Evolutionary conservation across 2,888 invertebrate species (phyloP).

Genomic region (Eupithecia pulchellata): DNA sequence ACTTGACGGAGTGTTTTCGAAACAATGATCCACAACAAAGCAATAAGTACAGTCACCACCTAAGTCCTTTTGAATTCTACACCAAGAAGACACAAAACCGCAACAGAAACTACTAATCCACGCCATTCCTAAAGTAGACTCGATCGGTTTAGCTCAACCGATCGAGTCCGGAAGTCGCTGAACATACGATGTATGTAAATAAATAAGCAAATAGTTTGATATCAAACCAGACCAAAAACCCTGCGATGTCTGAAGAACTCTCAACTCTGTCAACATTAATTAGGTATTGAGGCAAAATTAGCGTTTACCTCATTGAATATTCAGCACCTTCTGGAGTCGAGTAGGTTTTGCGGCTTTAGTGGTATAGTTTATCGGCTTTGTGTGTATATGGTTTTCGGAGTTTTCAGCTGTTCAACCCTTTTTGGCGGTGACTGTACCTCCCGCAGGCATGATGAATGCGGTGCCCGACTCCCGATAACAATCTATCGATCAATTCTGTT

Average conservation of each 20-base stretch:
- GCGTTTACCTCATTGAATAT: neutral
- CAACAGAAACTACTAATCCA: neutral
- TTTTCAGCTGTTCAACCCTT: neutral
- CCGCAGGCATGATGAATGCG: conserved; percentile 61
- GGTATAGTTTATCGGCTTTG: neutral
- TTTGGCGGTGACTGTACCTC: neutral
- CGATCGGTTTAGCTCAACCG: neutral
- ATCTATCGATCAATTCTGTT: conserved; percentile 66
- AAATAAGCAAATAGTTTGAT: neutral
- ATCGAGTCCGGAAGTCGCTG: neutral
- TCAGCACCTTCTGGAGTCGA: neutral
- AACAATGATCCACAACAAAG: conserved; percentile 43
- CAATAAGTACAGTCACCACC: neutral
- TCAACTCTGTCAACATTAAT: too few relatives aligned
- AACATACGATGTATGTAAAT: neutral
- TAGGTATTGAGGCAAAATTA: neutral
- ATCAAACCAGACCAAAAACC: neutral
- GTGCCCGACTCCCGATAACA: conserved; percentile 45
- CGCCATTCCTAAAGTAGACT: neutral
- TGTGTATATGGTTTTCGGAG: neutral
- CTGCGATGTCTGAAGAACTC: neutral
- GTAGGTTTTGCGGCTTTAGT: neutral
- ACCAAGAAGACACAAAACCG: neutral
- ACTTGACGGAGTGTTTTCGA: conserved; percentile 48
- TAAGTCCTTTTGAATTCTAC: too few relatives aligned